phyloP scores from a whole-genome alignment of 2,797 vertebrate genomes.

The Mormyrus hasselquistii region DNA sequence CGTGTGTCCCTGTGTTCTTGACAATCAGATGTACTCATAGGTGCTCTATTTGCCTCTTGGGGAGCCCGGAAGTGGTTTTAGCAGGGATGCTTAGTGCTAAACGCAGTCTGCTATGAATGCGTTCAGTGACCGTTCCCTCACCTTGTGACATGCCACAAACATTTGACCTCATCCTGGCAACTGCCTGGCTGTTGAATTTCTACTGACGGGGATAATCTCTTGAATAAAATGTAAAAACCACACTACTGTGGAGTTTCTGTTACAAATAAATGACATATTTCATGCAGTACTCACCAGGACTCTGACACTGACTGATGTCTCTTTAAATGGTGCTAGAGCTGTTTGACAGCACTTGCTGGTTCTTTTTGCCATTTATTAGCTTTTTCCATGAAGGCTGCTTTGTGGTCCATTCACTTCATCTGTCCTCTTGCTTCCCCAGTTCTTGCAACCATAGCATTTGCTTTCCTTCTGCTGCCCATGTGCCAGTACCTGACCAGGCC shows the following conservation, averaged over 20 bases:
- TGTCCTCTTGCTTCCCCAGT: slow-evolving; percentile 63
- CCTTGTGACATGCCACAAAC: neutral
- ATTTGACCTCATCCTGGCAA: neutral
- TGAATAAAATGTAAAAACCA: neutral
- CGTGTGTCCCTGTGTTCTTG: neutral
- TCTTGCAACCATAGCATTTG: slow-evolving; percentile 97
- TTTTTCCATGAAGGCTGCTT: neutral
- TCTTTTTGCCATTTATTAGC: neutral
- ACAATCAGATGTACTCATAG: neutral
- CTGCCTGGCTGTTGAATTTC: neutral
- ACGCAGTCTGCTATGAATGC: neutral
- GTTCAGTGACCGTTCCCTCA: neutral
- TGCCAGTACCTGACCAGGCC: slow-evolving; percentile 99
- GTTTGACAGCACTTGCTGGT: neutral
- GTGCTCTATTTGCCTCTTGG: neutral
- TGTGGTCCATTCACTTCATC: neutral
- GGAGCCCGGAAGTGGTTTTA: neutral
- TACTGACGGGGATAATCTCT: neutral
- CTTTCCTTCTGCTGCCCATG: slow-evolving; percentile 98
- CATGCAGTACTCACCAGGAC: neutral
- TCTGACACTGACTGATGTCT: neutral
- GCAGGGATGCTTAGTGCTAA: neutral
- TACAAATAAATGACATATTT: neutral
- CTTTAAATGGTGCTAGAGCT: neutral
- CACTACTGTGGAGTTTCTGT: neutral